Evolutionary conservation across 2,797 vertebrate genomes (phyloP), one percentile per base, ranked within the genome.

Genomic region (Microchirus variegatus): DNA sequence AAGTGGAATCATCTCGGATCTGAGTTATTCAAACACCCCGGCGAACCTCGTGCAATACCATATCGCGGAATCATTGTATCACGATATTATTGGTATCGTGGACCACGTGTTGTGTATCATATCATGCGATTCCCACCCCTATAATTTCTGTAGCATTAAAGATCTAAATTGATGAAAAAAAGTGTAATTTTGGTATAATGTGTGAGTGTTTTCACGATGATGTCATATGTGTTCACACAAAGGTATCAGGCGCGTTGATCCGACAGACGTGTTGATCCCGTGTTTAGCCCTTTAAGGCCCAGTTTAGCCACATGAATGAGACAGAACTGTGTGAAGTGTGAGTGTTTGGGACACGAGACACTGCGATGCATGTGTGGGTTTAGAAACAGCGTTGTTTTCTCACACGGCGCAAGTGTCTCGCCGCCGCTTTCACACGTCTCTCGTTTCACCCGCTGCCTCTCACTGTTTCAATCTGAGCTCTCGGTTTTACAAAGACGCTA

Each of bases 361-460:
- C 2, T 56, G 37, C 41, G 40, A 50, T 50, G 0, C 8, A 3
- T 36, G 45, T 59, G 40, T 48, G 11, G 31, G 9, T 31, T 12
- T 40, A 11, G 43, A 45, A 43, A 49, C n/a, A 5, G 46, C 44
- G 17, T 36, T 52, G 53, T 69, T 59, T 72, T 72, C 63, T 70
- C 77, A 71, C 67, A 56, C 19, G 18, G 73, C 70, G 58, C 59
- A 36, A 52, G 17, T 65, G 47, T 70, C 70, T 14, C 17, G 18
- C 67, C 73, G 63, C 55, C 12, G 8, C 38, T 78, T 67, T 68
- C 69, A 58, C 3, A 1, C 45, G 36, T 60, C 72, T 80, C 58
- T 11, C 17, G 16, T 46, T 46, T 18, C 44, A 11, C 19, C 12
- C 17, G 10, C 31, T 62, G 58, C 31, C 59, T 68, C 47, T 70